Percentiles rank a stretch among this genome's conserved stretches.
phyloP scores from a whole-genome alignment of 2,113 vertebrate species.

The Coracopsis vasa region DNA sequence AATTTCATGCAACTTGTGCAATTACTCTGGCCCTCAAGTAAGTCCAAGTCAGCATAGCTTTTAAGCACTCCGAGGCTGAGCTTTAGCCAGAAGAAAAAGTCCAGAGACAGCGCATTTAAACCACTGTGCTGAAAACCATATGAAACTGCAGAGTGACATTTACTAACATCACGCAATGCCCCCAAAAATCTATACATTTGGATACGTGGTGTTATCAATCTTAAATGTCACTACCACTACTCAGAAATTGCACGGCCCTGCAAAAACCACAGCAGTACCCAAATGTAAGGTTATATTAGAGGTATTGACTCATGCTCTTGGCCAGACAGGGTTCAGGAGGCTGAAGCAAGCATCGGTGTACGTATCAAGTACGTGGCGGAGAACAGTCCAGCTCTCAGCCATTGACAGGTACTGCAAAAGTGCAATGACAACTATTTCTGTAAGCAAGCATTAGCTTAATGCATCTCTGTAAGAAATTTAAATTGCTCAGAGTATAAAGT shows the following conservation, averaged over 20 bases:
- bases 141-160: background rate
- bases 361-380: rapidly evolving
- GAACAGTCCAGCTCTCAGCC: background rate
- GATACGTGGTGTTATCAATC: background rate
- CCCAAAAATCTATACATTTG: background rate
- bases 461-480: background rate
- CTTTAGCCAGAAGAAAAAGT: background rate
- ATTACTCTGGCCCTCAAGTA: background rate
- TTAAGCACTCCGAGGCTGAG: background rate
- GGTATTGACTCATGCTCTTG: background rate
- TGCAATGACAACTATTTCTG: background rate
- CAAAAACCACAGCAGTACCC: background rate
- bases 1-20: background rate
- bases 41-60: background rate
- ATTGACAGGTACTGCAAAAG: background rate
- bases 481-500: background rate
- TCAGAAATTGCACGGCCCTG: background rate
- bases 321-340: background rate
- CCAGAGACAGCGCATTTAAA: background rate
- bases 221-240: background rate
- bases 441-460: background rate
- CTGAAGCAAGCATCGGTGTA: background rate
- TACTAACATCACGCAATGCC: background rate
- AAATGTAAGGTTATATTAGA: background rate
- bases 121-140: background rate